A percentile compares a stretch with the other conserved stretches of the same genome.
These are phyloP conservation scores for Petrocephalus zakoni DNA, from an alignment of 2,113 vertebrate genomes.

Conservation along the genomic window DNA sequence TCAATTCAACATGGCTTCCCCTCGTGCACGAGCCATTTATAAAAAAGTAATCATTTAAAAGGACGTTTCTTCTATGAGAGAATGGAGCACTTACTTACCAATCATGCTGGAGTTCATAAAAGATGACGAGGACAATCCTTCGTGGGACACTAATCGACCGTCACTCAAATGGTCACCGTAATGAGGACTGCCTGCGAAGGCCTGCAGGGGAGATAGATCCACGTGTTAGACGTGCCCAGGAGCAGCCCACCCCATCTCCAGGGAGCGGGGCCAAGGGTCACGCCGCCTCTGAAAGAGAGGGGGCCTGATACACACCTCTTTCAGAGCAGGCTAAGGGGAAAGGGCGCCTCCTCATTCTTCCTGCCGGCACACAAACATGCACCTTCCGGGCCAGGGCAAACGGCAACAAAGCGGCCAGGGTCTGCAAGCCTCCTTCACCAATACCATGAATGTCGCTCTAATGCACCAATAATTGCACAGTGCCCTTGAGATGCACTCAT, in stretches of 20 bases:
- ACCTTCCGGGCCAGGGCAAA: not conserved
- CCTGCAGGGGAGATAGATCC: constrained; percentile 75
- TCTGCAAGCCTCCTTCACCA: not conserved
- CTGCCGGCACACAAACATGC: not conserved
- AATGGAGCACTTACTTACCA: constrained; percentile 89
- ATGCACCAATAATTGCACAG: not conserved
- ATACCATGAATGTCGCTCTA: not conserved
- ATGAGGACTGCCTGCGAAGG: constrained; percentile 95
- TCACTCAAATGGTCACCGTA: constrained; percentile 96
- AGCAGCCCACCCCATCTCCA: constrained; percentile 67
- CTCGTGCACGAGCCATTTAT: constrained; percentile 35
- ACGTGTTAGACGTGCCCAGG: constrained; percentile 81
- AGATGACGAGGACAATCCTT: constrained; percentile 97
- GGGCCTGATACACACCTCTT: not conserved
- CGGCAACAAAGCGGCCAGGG: not conserved
- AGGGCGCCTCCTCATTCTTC: not conserved
- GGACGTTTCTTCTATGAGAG: constrained; percentile 38
- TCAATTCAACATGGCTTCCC: constrained; percentile 47
- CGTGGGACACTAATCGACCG: constrained; percentile 94
- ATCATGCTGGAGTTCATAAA: constrained; percentile 96
- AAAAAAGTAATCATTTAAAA: not conserved
- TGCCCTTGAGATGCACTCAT: too few relatives aligned
- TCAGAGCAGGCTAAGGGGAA: not conserved
- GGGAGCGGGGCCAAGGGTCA: constrained; percentile 53
- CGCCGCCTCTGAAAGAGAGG: constrained; percentile 52